Conservation (phyloP, 2,797 vertebrate genomes). For the Hephaestus fuliginosus region DNA sequence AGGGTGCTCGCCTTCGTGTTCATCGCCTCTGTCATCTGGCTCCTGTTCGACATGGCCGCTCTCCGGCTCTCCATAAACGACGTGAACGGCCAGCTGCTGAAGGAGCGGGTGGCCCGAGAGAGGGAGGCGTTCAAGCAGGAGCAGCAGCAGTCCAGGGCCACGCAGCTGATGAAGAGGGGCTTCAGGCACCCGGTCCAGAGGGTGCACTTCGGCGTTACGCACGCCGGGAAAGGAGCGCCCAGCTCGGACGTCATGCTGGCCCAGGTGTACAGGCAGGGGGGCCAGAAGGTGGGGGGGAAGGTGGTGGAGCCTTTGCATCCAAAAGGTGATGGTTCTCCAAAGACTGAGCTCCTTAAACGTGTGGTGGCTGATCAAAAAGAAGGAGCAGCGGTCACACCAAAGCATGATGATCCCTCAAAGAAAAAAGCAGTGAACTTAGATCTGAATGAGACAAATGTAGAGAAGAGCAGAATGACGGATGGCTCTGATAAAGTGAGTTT, state of each 20-base stretch:
- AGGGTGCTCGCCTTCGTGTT: constrained; percentile 92
- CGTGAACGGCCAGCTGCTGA: constrained; percentile 81
- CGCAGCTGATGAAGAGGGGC: constrained; percentile 29
- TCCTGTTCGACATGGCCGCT: constrained; percentile 96
- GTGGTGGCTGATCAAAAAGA: constrained; percentile 12
- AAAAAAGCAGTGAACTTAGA: constrained; percentile 62
- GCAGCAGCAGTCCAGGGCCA: constrained; percentile 39
- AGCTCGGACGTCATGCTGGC: constrained; percentile 35
- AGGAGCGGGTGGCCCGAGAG: constrained; percentile 79
- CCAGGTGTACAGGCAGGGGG: constrained; percentile 70
- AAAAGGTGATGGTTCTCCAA: neutral
- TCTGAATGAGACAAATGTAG: constrained; percentile 2
- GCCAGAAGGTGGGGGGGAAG: constrained; percentile 21
- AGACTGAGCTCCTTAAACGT: neutral
- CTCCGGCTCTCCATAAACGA: constrained; percentile 92
- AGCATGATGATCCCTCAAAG: constrained; percentile 22
- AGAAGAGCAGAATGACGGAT: neutral
- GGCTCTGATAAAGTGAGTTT: neutral
- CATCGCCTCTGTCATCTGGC: constrained; percentile 92
- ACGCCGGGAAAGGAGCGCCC: constrained; percentile 25
- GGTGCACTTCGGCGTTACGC: constrained; percentile 36
- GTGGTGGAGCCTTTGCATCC: neutral
- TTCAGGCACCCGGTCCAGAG: constrained; percentile 75
- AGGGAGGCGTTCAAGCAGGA: constrained; percentile 56
- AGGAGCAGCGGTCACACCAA: constrained; percentile 26